A percentile compares a stretch with the other conserved stretches of the same genome.
Evolutionary conservation across 2,797 vertebrate species (phyloP).

Genomic region (Tarsius wallacei): DNA sequence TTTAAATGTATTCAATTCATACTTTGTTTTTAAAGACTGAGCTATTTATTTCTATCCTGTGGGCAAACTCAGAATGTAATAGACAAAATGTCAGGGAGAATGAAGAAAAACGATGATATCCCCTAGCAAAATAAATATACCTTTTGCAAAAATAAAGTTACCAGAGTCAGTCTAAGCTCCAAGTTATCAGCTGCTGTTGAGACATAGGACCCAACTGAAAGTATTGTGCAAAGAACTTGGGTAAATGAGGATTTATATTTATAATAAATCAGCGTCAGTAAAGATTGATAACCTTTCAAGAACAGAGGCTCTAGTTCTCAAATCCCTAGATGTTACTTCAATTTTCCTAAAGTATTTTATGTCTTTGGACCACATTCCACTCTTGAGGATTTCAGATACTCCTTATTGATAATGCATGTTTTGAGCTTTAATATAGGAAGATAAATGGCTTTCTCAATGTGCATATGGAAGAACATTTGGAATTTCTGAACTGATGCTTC

Average conservation of each 20-base stretch:
- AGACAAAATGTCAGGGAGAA: conserved; percentile 83
- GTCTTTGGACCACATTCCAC: neutral
- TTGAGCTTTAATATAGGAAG: neutral
- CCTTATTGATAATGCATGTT: neutral
- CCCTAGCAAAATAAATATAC: conserved; percentile 78
- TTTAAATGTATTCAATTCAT: conserved; percentile 83
- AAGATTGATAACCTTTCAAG: conserved; percentile 30
- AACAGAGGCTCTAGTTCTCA: neutral
- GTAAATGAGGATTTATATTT: conserved; percentile 74
- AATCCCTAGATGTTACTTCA: neutral
- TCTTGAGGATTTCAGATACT: neutral
- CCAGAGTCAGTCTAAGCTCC: conserved; percentile 45
- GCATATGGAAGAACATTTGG: conserved; percentile 13
- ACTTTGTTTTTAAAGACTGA: conserved; percentile 75
- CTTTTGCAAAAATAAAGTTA: conserved; percentile 81
- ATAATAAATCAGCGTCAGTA: conserved; percentile 58
- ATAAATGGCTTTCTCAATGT: conserved; percentile 29
- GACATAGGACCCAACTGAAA: neutral
- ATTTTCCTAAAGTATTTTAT: neutral
- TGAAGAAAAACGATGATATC: conserved; percentile 82
- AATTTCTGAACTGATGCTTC: conserved; percentile 3
- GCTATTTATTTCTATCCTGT: conserved; percentile 83
- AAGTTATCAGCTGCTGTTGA: conserved; percentile 18
- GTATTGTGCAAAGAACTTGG: conserved; percentile 8
- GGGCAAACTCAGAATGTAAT: conserved; percentile 85